Base-by-base conservation (phyloP, 1,140 invertebrate species). In the Platorchestia sp. region DNA sequence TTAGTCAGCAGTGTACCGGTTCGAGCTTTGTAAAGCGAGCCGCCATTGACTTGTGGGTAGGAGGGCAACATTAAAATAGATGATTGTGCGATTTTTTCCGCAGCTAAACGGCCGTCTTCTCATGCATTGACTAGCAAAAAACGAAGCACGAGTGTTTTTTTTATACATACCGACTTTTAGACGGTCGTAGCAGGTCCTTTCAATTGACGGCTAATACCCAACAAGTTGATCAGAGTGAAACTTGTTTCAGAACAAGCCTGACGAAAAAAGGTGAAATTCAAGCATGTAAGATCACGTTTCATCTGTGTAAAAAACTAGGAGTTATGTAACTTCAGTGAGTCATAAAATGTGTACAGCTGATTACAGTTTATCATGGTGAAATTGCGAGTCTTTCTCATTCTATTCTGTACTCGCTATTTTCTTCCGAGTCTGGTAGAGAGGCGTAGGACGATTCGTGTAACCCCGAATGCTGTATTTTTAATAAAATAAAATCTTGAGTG, bases 51-150 rank as follows among this genome's bases (percentile, higher is more conserved):
- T 10, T 3, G 59, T 75, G 59, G 59, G 27, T 75, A 75, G 36
- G 59, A 75, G 59, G 87, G 87, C 87, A 90, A 90, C 44, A 90
- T 90, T 90, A 90, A 90, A 90, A 90, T 42, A 45, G 27, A 90
- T 90, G 87, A 90, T 90, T 90, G 41, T 44, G 87, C 87, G 87
- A 43, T 90, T 90, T 90, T 44, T 90, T 42, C 87, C 10, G 10
- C 14, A 90, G 41, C 27, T 90, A 90, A 75, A 75, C 59, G 59
- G 59, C 59, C 27, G 59, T 36, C 59, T 75, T 75, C 10, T 75
- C 59, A 36, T 75, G 59, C 59, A 75, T 75, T 75, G 59, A 75
- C 59, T 75, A 27, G 27, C 27, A 36, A 75, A 75, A n/a, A 75
- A 75, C 10, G 59, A 27, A 36, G 59, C 7, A 75, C 1, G n/a